Evolutionary conservation across 1,140 invertebrate species (phyloP).

Genomic region (Pseudomyrmex flavicornis): DNA sequence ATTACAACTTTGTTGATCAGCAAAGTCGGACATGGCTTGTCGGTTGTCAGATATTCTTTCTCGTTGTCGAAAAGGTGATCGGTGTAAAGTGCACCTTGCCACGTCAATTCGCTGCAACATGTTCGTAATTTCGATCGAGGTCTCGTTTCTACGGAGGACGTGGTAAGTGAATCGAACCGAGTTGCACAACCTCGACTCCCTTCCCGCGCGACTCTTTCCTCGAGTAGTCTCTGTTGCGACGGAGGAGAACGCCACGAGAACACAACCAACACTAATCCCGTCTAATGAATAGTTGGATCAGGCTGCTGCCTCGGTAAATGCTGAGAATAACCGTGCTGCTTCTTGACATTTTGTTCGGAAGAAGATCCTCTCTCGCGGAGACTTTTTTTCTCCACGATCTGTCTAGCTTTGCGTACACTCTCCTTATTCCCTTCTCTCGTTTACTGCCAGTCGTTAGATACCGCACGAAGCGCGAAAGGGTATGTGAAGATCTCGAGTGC

Average conservation of each 20-base stretch:
- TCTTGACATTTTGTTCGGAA: constrained; percentile 79
- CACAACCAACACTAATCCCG: constrained; percentile 73
- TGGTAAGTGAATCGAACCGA: constrained; percentile 66
- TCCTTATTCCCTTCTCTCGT: constrained; percentile 5
- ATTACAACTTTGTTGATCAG: not conserved
- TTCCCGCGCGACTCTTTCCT: not conserved
- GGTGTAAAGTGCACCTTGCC: constrained; percentile 28
- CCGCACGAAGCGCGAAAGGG: constrained; percentile 20
- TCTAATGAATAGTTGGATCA: constrained; percentile 82
- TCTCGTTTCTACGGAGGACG: constrained; percentile 63
- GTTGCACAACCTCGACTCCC: constrained; percentile 65
- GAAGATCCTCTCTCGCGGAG: constrained; percentile 65
- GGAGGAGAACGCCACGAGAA: constrained; percentile 69
- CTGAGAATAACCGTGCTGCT: constrained; percentile 78
- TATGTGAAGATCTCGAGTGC: not conserved
- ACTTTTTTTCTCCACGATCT: constrained; percentile 62
- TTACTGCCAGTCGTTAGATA: constrained; percentile 57
- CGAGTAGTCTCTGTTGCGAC: constrained; percentile 13
- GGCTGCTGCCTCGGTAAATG: constrained; percentile 75
- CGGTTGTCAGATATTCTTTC: not conserved
- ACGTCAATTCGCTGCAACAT: constrained; percentile 21
- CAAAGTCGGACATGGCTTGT: constrained; percentile 10
- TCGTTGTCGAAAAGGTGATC: constrained; percentile 37
- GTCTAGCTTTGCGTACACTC: constrained; percentile 55
- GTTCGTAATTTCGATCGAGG: constrained; percentile 34